Conservation (phyloP, 2,888 invertebrate species). For the Mesochorus sp. region DNA sequence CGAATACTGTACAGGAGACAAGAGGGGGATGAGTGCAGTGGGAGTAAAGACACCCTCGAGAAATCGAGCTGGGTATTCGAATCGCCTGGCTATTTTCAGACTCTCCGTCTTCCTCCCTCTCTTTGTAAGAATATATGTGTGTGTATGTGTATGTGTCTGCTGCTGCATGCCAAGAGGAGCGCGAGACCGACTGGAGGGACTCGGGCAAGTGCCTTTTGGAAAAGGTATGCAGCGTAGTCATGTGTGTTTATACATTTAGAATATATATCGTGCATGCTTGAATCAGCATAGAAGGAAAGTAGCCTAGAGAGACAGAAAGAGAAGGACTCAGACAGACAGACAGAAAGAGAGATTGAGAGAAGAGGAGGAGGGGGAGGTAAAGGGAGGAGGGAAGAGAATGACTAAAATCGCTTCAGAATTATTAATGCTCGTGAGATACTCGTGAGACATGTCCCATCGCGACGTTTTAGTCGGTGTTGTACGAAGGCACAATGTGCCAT, state of each 20-base stretch:
- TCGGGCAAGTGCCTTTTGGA: background rate
- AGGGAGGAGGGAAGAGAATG: slow-evolving; percentile 18
- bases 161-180: background rate
- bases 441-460: slow-evolving; percentile 61
- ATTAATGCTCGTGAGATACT: slow-evolving; percentile 64
- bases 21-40: slow-evolving; percentile 10
- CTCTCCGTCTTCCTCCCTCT: background rate
- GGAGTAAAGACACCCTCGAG: slow-evolving; percentile 54
- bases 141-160: background rate
- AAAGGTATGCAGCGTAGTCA: background rate
- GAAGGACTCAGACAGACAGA: background rate
- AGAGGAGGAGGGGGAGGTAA: background rate
- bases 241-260: no score
- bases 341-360: slow-evolving; percentile 10
- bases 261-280: slow-evolving; percentile 19
- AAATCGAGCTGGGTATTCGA: slow-evolving; percentile 55
- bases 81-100: slow-evolving; percentile 47
- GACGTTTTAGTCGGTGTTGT: slow-evolving; percentile 61
- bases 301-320: background rate
- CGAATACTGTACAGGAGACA: background rate
- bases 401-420: slow-evolving; percentile 65
- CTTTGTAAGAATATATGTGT: background rate
- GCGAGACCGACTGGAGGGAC: background rate
- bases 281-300: slow-evolving; percentile 49
- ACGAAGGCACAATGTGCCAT: slow-evolving; percentile 55